Evolutionary conservation across 2,113 vertebrate genomes (phyloP), one percentile per base, ranked within the genome.

Genomic region (Rhodinocichla rosea): DNA sequence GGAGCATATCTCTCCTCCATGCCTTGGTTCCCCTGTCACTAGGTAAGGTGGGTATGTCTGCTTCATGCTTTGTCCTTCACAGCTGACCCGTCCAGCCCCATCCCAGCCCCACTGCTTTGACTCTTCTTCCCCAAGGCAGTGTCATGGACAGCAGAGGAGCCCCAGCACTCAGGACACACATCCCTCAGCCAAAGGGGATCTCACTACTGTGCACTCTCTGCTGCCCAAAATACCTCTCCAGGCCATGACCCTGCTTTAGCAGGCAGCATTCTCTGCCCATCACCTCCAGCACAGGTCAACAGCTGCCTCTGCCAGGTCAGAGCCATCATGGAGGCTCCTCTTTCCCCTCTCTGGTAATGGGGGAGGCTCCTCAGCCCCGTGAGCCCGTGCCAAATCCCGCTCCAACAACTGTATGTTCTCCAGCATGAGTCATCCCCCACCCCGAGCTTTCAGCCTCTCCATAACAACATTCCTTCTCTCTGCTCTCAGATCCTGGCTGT

Each of bases 401-500:
- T 91, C 90, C 84, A 83, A 82, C 94, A 96, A 94, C 95, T 97
- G 95, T 83, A 81, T 91, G 67, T 92, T 94, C 87, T 95, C 96
- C 87, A 83, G 95, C 40, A 4, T 96, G 93, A 97, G 74, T 96
- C 96, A 95, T 93, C 78, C 83, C 83, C 92, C 71, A 67, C 49
- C 69, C 92, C 2, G 28, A 95, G 96, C 86, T 57, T 37, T 53
- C 87, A 90, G 94, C 92, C 91, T 95, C 87, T 96, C 94, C 95
- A 96, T 69, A 96, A 95, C 92, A 92, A 86, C 96, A 97, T 97
- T 97, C 96, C 89, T 96, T 87, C 93, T 83, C 94, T 65, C 94
- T 97, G 96, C 97, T 91, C 90, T 96, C 89, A 97, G 87, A 83
- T 67, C 87, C 95, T 96, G 96, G 95, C 95, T 87, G 80, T 10